A percentile compares a stretch with the other conserved stretches of the same genome.
Conservation (phyloP, 2,888 invertebrate genomes). For the Thyatira batis region DNA sequence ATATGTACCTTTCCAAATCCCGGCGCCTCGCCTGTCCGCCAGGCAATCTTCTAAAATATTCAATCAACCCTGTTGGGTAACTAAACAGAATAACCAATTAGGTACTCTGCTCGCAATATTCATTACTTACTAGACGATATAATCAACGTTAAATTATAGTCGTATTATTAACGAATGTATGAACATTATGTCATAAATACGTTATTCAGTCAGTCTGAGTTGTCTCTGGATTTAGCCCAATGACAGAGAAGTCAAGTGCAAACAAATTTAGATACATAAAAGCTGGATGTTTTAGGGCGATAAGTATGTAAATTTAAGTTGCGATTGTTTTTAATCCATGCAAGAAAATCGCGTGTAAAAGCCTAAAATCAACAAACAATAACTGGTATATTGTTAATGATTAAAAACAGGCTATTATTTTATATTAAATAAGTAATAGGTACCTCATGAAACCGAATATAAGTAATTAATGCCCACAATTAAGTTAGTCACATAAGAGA, state of each 20-base stretch:
- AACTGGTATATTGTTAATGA: no score
- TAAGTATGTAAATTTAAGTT: no score
- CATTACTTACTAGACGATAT: slow-evolving; percentile 17
- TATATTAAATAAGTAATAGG: no score
- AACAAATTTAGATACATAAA: no score
- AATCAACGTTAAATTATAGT: not conserved
- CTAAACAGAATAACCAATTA: slow-evolving; percentile 70
- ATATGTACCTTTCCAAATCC: slow-evolving; percentile 56
- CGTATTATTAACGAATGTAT: not conserved
- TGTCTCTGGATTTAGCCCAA: no score
- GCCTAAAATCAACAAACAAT: no score
- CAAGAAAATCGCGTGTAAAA: no score
- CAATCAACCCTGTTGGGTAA: slow-evolving; percentile 51
- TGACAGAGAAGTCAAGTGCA: no score
- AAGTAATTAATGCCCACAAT: not conserved
- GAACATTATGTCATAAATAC: not conserved
- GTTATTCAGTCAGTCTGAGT: not conserved
- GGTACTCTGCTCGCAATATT: slow-evolving; percentile 35
- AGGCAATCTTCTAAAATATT: slow-evolving; percentile 64
- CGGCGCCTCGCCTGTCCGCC: slow-evolving; percentile 42
- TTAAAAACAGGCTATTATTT: no score
- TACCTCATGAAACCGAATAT: not conserved
- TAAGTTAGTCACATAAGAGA: not conserved
- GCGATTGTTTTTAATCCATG: no score
- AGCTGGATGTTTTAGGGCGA: no score